Evolutionary conservation across 2,888 invertebrate species (phyloP).

Genomic region (Capitulum mitella): DNA sequence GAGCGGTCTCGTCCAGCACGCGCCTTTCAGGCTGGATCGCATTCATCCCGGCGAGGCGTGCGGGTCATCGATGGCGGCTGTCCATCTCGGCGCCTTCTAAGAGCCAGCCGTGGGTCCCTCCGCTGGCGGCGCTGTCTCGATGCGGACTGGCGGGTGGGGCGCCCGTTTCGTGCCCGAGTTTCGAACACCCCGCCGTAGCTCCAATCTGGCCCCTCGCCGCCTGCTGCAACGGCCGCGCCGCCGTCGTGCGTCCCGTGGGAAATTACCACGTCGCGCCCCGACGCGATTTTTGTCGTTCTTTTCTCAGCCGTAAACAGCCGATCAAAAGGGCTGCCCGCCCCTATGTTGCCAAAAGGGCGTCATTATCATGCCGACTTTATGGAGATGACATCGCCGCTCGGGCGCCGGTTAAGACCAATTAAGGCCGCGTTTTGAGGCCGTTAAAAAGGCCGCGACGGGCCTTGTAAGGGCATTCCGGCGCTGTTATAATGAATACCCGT

Average conservation of each 20-base stretch:
- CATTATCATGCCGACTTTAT: slow-evolving; percentile 9
- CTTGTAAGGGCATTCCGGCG: not conserved
- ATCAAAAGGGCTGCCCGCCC: not conserved
- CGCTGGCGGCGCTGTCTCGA: too few relatives aligned
- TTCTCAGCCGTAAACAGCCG: slow-evolving; percentile 2
- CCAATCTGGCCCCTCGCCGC: not conserved
- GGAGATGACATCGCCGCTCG: not conserved
- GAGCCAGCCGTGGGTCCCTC: too few relatives aligned
- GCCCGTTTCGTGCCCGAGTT: too few relatives aligned
- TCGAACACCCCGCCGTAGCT: too few relatives aligned
- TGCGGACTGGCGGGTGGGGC: too few relatives aligned
- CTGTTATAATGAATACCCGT: not conserved
- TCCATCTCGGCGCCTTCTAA: too few relatives aligned
- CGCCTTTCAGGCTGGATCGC: not conserved
- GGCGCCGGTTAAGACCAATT: slow-evolving; percentile 10
- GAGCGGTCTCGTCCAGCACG: not conserved
- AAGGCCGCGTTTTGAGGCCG: not conserved
- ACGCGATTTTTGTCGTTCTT: not conserved
- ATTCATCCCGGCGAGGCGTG: too few relatives aligned
- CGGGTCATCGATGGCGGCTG: too few relatives aligned
- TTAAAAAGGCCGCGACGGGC: not conserved
- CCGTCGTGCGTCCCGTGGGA: not conserved
- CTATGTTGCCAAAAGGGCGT: not conserved
- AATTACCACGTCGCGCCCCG: not conserved
- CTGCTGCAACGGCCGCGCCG: not conserved